Conservation (phyloP, 2,113 vertebrate genomes). For the Chitala chitala region DNA sequence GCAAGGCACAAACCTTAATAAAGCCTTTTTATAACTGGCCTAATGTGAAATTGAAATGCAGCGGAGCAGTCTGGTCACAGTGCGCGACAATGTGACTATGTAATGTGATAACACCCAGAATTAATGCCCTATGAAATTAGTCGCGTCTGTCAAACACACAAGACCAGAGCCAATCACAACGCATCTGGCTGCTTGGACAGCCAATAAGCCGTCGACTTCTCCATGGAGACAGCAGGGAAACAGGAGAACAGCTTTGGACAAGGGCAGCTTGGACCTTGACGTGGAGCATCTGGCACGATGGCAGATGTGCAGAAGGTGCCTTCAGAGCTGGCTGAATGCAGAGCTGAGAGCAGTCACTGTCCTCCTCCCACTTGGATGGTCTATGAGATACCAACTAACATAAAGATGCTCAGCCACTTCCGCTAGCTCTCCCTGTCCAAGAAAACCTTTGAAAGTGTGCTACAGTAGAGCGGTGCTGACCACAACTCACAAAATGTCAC, state of each 20-base stretch:
- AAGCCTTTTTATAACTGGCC: conserved; percentile 11
- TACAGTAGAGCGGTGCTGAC: no score
- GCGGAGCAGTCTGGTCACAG: conserved; percentile 11
- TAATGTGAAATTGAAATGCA: conserved; percentile 23
- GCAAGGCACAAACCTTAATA: conserved; percentile 20
- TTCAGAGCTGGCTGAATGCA: background rate
- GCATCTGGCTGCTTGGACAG: background rate
- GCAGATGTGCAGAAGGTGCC: background rate
- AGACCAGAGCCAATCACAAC: background rate
- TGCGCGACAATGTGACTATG: background rate
- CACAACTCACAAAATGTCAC: no score
- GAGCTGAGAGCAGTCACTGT: background rate
- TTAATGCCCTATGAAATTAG: conserved; percentile 13
- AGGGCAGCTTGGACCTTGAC: background rate
- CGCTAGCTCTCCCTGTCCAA: background rate
- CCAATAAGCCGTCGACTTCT: background rate
- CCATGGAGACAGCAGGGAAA: background rate
- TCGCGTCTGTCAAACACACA: background rate
- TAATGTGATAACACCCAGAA: conserved; percentile 10
- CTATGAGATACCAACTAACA: no score
- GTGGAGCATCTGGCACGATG: no score
- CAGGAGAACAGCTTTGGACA: background rate
- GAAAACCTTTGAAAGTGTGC: no score
- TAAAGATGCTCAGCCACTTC: no score
- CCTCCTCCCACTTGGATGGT: no score